These are phyloP conservation scores for Congeria kusceri DNA, from an alignment of 2,888 invertebrate genomes.

Conservation along the genomic window DNA sequence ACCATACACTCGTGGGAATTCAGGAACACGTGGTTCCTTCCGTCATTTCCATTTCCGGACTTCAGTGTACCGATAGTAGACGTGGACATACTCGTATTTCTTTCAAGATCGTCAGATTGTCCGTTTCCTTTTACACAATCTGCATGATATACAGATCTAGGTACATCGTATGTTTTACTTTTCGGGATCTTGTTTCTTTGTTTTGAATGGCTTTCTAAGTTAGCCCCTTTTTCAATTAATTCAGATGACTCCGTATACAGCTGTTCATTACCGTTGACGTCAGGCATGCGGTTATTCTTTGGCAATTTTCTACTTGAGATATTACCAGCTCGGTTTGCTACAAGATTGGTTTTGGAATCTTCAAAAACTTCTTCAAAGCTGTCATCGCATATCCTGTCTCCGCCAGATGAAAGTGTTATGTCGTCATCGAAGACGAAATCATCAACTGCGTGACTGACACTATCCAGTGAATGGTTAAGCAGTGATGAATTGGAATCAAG, in stretches of 20 bases:
- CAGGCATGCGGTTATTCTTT: slow-evolving; percentile 8
- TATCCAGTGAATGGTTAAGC: slow-evolving; percentile 48
- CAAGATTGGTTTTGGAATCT: background rate
- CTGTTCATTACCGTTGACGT: background rate
- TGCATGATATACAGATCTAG: slow-evolving; percentile 37
- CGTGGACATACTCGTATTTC: slow-evolving; percentile 24
- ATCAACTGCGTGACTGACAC: slow-evolving; percentile 40
- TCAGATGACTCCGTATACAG: background rate
- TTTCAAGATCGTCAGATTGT: slow-evolving; percentile 18
- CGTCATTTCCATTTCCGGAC: background rate
- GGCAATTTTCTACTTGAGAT: background rate
- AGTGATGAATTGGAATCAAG: slow-evolving; percentile 49
- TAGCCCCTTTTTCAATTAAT: slow-evolving; percentile 6
- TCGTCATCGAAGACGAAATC: slow-evolving; percentile 40
- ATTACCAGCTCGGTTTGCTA: too few relatives aligned
- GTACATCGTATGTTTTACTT: slow-evolving; percentile 58
- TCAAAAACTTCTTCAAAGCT: slow-evolving; percentile 24
- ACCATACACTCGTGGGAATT: slow-evolving; percentile 66
- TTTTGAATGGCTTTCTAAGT: background rate
- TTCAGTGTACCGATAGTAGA: background rate
- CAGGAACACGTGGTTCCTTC: slow-evolving; percentile 60
- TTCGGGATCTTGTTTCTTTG: slow-evolving; percentile 51
- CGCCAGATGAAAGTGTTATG: slow-evolving; percentile 12
- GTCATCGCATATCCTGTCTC: slow-evolving; percentile 18
- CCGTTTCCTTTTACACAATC: slow-evolving; percentile 26